Percentiles rank a stretch among this genome's conserved stretches.
These are phyloP conservation scores for Nesidiocoris tenuis DNA, from an alignment of 2,888 invertebrate genomes.

Conservation along the genomic window DNA sequence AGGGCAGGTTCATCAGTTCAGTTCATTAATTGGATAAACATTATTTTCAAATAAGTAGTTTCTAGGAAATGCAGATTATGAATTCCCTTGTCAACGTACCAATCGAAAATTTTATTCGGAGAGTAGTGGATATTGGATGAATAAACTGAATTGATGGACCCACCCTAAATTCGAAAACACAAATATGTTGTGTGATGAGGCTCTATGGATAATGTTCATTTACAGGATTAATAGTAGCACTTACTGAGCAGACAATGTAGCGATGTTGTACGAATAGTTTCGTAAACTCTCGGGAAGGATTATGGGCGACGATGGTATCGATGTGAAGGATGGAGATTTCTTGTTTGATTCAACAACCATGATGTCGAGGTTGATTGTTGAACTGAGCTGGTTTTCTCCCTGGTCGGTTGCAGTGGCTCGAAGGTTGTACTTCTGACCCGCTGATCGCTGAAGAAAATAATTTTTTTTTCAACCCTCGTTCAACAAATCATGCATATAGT, in stretches of 20 bases:
- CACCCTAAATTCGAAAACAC: too few relatives aligned
- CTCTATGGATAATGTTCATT: too few relatives aligned
- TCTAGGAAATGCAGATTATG: too few relatives aligned
- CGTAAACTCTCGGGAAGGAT: conserved; percentile 70
- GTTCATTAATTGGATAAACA: too few relatives aligned
- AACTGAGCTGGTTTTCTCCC: conserved; percentile 64
- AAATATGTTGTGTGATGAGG: too few relatives aligned
- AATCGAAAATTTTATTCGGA: too few relatives aligned
- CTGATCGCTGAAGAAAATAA: conserved; percentile 60
- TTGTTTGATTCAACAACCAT: conserved; percentile 84
- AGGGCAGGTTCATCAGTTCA: too few relatives aligned
- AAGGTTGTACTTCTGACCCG: conserved; percentile 67
- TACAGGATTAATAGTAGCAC: conserved; percentile 54
- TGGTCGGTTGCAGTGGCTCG: conserved; percentile 76
- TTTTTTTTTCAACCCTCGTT: too few relatives aligned
- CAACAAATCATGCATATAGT: too few relatives aligned
- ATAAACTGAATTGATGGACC: too few relatives aligned
- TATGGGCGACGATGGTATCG: conserved; percentile 62
- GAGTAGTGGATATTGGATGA: too few relatives aligned
- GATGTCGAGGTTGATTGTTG: conserved; percentile 76
- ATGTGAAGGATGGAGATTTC: conserved; percentile 74
- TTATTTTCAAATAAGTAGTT: too few relatives aligned
- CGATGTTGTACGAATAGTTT: conserved; percentile 69
- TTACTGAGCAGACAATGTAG: conserved; percentile 69
- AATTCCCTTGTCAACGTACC: background rate